These are phyloP conservation scores for Campylorhamphus procurvoides DNA, from an alignment of 2,113 vertebrate species.

Conservation along the genomic window DNA sequence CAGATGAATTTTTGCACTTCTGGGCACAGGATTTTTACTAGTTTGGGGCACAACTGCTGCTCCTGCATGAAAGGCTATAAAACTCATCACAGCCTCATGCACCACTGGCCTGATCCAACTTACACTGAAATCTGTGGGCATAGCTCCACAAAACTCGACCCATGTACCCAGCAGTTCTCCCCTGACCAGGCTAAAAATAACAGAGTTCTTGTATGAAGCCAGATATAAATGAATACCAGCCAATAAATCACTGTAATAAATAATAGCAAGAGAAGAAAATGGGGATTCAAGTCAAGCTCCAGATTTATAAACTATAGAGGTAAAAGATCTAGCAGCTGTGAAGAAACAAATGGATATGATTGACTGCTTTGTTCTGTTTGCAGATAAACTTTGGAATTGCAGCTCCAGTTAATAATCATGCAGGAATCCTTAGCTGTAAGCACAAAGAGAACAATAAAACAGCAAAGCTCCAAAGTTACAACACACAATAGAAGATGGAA, in stretches of 20 bases:
- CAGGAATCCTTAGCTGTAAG: background rate
- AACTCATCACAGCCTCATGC: background rate
- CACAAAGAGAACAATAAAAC: slow-evolving; percentile 5
- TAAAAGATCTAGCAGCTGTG: background rate
- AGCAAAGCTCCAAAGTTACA: background rate
- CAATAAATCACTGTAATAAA: background rate
- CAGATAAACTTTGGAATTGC: background rate
- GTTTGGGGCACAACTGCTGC: background rate
- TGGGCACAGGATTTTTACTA: background rate
- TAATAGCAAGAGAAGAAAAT: background rate
- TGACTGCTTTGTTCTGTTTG: slow-evolving; percentile 35
- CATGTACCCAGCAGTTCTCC: background rate
- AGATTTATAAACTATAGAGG: background rate
- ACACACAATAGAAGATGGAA: background rate
- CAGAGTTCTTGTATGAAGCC: background rate
- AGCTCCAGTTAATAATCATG: background rate
- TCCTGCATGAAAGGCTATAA: background rate
- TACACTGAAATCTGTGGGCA: background rate
- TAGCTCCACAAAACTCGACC: background rate
- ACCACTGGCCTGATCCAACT: background rate
- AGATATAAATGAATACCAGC: background rate
- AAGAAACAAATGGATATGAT: background rate
- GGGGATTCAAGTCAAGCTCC: background rate
- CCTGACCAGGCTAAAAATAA: background rate
- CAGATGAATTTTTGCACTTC: background rate